phyloP scores from a whole-genome alignment of 1,140 invertebrate species.

The Papilio aristodemus region DNA sequence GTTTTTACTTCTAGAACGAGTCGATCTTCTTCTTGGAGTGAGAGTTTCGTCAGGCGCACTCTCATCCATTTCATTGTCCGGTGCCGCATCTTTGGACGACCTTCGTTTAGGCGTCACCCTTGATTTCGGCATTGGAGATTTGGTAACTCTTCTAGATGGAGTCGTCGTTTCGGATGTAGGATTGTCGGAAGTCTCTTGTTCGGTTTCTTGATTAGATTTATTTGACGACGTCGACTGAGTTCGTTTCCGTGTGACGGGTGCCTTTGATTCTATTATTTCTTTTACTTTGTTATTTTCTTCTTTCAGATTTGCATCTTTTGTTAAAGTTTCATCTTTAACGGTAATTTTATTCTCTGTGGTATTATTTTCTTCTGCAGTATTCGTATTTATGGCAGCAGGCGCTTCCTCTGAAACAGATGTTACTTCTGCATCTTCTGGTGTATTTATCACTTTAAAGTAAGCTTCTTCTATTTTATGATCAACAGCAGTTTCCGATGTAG shows the following conservation, averaged over 20 bases:
- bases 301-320: neutral
- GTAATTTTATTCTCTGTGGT: no score
- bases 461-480: neutral
- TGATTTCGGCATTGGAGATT: constrained; percentile 59
- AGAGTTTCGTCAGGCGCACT: constrained; percentile 48
- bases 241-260: constrained; percentile 48
- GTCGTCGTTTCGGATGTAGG: constrained; percentile 34
- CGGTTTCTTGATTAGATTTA: constrained; percentile 43
- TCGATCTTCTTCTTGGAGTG: constrained; percentile 57
- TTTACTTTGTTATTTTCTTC: constrained; percentile 18
- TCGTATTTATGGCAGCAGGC: neutral
- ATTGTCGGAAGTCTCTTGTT: constrained; percentile 48
- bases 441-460: neutral
- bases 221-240: constrained; percentile 52
- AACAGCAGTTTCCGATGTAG: neutral
- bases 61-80: constrained; percentile 51
- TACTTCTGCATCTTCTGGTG: neutral
- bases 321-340: no score
- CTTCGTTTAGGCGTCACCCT: constrained; percentile 63
- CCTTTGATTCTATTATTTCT: constrained; percentile 40
- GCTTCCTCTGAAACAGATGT: neutral
- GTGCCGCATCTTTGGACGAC: constrained; percentile 56
- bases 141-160: constrained; percentile 48
- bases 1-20: constrained; percentile 56
- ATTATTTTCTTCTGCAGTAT: neutral